Evolutionary conservation across 2,797 vertebrate genomes (phyloP).

Genomic region (Geotrypetes seraphini): DNA sequence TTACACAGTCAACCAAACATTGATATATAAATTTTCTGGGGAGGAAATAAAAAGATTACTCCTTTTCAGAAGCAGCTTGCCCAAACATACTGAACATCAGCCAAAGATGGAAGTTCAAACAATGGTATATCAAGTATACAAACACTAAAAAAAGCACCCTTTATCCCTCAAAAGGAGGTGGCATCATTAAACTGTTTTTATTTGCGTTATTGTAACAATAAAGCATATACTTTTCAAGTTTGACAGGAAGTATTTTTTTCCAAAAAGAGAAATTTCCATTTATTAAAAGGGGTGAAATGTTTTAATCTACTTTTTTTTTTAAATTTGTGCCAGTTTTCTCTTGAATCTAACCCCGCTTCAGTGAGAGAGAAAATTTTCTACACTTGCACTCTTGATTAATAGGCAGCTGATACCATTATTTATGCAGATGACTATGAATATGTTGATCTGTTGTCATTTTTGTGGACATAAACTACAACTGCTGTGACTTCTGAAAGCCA

Average conservation of each 20-base stretch:
- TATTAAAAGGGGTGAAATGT: constrained; percentile 21
- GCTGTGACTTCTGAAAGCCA: constrained; percentile 26
- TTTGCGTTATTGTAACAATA: constrained; percentile 51
- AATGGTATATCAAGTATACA: constrained; percentile 75
- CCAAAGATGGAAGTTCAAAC: constrained; percentile 79
- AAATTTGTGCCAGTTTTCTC: constrained; percentile 11
- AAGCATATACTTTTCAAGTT: constrained; percentile 74
- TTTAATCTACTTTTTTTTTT: constrained; percentile 8
- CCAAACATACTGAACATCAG: constrained; percentile 44
- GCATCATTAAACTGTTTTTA: constrained; percentile 43
- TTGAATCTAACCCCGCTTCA: constrained; percentile 10
- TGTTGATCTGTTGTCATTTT: constrained; percentile 14
- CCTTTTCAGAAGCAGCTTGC: constrained; percentile 39
- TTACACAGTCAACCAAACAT: constrained; percentile 69
- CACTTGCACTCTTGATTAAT: constrained; percentile 9
- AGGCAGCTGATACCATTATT: constrained; percentile 26
- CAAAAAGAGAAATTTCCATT: too few relatives aligned
- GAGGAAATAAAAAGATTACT: constrained; percentile 37
- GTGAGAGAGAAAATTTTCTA: constrained; percentile 14
- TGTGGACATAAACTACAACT: constrained; percentile 29
- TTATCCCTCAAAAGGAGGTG: constrained; percentile 54
- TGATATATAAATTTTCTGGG: constrained; percentile 47
- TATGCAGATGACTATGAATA: constrained; percentile 23
- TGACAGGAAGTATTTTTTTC: constrained; percentile 71
- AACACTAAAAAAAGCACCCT: constrained; percentile 59